Conservation (phyloP, 2,113 vertebrate species). For the Seriola rivoliana region DNA sequence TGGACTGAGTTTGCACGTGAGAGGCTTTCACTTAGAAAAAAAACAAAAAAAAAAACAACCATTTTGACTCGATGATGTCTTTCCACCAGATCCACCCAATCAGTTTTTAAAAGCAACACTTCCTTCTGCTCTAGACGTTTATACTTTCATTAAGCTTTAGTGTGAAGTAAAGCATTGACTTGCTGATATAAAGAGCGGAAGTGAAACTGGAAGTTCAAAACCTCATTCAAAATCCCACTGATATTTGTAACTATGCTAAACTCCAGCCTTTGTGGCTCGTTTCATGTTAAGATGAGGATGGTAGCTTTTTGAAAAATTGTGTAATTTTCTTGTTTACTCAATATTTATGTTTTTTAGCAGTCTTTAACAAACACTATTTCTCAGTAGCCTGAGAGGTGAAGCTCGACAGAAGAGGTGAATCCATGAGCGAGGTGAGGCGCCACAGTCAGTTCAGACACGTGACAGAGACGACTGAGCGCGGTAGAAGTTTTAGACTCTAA, state of each 20-base stretch:
- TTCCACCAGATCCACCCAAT: not conserved
- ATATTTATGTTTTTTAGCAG: not conserved
- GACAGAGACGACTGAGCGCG: too few relatives aligned
- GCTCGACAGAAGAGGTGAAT: too few relatives aligned
- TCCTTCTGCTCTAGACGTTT: not conserved
- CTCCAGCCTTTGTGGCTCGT: not conserved
- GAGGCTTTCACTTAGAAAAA: not conserved
- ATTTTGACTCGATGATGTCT: not conserved
- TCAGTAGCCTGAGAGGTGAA: not conserved
- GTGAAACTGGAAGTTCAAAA: not conserved
- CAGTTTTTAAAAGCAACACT: not conserved
- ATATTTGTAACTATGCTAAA: too few relatives aligned
- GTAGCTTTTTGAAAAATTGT: not conserved
- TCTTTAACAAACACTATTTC: not conserved
- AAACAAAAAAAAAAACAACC: not conserved
- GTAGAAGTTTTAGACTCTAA: too few relatives aligned
- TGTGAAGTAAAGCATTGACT: not conserved
- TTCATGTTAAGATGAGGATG: not conserved
- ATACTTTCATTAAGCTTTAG: not conserved
- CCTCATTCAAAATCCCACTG: not conserved
- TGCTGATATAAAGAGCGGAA: not conserved
- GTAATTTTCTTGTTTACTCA: not conserved
- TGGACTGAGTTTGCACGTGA: constrained; percentile 29
- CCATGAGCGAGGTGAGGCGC: too few relatives aligned
- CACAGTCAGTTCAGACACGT: too few relatives aligned